Base-by-base conservation (phyloP, 2,797 vertebrate species). In the Setipinna tenuifilis region DNA sequence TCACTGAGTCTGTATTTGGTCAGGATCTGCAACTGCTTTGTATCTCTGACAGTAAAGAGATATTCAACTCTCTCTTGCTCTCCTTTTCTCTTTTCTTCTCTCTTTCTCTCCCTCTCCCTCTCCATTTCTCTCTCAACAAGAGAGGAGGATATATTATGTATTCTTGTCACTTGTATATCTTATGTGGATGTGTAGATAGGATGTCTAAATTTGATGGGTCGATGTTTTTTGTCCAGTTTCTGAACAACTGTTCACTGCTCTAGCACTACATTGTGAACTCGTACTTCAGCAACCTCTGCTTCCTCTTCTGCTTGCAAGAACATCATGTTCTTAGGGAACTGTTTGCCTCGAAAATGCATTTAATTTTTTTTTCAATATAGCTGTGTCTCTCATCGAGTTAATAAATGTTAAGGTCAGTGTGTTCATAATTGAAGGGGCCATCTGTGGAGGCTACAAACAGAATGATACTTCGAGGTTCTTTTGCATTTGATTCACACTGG, bases 221-320 rank as follows among this genome's bases (percentile, higher is more conserved):
- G 50, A 41, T 41, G 5, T 54, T 54, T 54, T 54, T 54, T n/a
- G n/a, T n/a, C 50, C 9, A 54, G 7, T 54, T 75, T 44, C 54
- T 68, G 11, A 83, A 83, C 50, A 80, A n/a, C 58, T 71, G 17
- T 88, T 86, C 35, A 83, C 17, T 82, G 35, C 31, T 31, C 68
- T 75, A 16, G 68, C 31, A 44, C 9, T 19, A 2, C 35, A 19
- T 78, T 78, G 71, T 2, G 35, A 17, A 9, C 31, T 78, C 5
- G 4, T 3, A 19, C 28, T 35, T 28, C 4, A 35, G 11, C 12
- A 31, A 35, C 25, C 16, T 75, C 71, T 75, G 54, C 59, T 61
- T 71, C 21, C 46, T 31, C 25, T 83, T 6, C 0, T 81, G 0
- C 50, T 44, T 31, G 23, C 19, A 41, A 78, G 71, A 6, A 41